A percentile compares a stretch with the other conserved stretches of the same genome.
phyloP scores from a whole-genome alignment of 1,140 invertebrate genomes.

The Portunus trituberculatus region DNA sequence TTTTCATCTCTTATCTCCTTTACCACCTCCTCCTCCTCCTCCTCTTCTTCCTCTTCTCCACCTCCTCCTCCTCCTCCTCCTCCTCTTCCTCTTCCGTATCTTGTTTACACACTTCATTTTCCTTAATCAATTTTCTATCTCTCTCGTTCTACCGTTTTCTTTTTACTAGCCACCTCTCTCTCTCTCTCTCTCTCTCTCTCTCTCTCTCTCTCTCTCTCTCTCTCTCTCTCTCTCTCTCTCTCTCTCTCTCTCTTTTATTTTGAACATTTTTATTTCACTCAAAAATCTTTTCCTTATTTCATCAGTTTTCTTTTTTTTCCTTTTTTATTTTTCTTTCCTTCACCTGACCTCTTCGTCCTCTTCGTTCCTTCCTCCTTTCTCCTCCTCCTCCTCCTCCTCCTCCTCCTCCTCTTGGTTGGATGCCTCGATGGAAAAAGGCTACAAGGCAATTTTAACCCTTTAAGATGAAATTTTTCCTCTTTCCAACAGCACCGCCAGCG shows the following conservation, averaged over 20 bases:
- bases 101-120: not conserved
- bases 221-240: not conserved
- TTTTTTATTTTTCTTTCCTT: not conserved
- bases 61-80: not conserved
- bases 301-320: not conserved
- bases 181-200: not conserved
- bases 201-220: not conserved
- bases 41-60: not conserved
- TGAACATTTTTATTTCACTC: not conserved
- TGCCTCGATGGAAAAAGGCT: not conserved
- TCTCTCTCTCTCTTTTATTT: not conserved
- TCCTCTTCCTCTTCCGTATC: not conserved
- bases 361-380: not conserved
- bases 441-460: not conserved
- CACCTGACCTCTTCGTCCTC: not conserved
- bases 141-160: not conserved
- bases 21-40: too few species aligned
- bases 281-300: not conserved
- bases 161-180: not conserved
- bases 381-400: conserved; percentile 12
- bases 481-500: too few species aligned
- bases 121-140: not conserved
- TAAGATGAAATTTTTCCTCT: not conserved
- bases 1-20: too few species aligned
- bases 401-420: not conserved